Conservation (phyloP, 2,113 vertebrate species). For the Gobiocypris rarus region DNA sequence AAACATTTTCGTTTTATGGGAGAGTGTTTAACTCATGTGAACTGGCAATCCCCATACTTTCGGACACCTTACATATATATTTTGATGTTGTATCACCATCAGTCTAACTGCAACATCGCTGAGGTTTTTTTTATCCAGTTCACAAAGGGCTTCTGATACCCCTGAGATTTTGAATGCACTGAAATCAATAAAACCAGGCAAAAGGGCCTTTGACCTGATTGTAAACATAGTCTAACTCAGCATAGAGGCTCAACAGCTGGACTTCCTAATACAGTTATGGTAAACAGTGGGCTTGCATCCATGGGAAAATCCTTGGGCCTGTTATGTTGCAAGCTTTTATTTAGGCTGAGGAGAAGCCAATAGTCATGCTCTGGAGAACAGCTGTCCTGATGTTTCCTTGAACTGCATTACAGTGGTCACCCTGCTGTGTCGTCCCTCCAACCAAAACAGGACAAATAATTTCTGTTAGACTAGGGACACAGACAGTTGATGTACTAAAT, state of each 20-base stretch:
- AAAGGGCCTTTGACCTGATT: slow-evolving; percentile 16
- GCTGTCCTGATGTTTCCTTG: slow-evolving; percentile 52
- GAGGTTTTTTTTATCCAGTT: slow-evolving; percentile 43
- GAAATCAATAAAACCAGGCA: slow-evolving; percentile 11
- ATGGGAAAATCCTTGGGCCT: slow-evolving; percentile 51
- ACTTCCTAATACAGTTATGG: slow-evolving; percentile 56
- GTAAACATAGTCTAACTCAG: slow-evolving; percentile 38
- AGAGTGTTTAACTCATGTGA: neutral
- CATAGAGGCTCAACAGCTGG: slow-evolving; percentile 46
- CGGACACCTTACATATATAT: slow-evolving; percentile 22
- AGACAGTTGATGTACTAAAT: slow-evolving; percentile 12
- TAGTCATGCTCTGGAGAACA: slow-evolving; percentile 52
- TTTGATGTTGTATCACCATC: slow-evolving; percentile 36
- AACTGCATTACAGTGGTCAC: slow-evolving; percentile 48
- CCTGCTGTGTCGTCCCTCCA: slow-evolving; percentile 25
- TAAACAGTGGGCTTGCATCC: slow-evolving; percentile 54
- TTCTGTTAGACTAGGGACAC: slow-evolving; percentile 15
- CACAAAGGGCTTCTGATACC: slow-evolving; percentile 21
- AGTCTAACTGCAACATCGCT: slow-evolving; percentile 37
- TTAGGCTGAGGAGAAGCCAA: slow-evolving; percentile 51
- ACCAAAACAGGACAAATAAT: slow-evolving; percentile 37
- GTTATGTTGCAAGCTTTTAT: slow-evolving; percentile 50
- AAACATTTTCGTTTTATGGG: neutral
- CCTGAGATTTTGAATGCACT: slow-evolving; percentile 41
- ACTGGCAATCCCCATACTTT: slow-evolving; percentile 3